Percentiles rank a stretch among this genome's conserved stretches.
Conservation (phyloP, 2,888 invertebrate species). For the Orthosia gothica region DNA sequence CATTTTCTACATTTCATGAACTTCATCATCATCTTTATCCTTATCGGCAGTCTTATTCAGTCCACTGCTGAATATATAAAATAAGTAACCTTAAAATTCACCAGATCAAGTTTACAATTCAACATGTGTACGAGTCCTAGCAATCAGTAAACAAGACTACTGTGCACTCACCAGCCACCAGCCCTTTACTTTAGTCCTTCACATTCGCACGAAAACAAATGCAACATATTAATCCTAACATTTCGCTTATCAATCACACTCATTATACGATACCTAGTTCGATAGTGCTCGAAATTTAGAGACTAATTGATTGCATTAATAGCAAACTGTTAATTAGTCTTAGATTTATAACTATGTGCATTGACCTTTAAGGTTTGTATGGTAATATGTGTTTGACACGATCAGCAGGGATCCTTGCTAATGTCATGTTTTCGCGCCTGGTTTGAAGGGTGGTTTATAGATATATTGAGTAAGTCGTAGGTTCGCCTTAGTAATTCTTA, state of each 20-base stretch:
- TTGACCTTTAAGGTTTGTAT: conserved; percentile 29
- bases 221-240: conserved; percentile 74
- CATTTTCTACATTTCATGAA: neutral
- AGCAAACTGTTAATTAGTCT: conserved; percentile 45
- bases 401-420: conserved; percentile 15
- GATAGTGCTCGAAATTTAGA: conserved; percentile 51
- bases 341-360: conserved; percentile 27
- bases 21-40: neutral
- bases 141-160: conserved; percentile 55
- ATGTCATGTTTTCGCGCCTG: conserved; percentile 9
- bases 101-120: conserved; percentile 13
- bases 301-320: conserved; percentile 63
- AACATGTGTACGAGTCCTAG: conserved; percentile 33
- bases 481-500: neutral
- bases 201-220: conserved; percentile 72
- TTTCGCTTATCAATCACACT: conserved; percentile 69
- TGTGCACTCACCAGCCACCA: conserved; percentile 59
- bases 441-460: neutral
- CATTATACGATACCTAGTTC: conserved; percentile 60
- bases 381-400: conserved; percentile 16
- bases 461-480: neutral
- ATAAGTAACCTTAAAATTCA: neutral
- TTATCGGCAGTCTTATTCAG: neutral
- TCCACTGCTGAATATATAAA: neutral
- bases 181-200: conserved; percentile 83